Evolutionary conservation across 2,888 invertebrate genomes (phyloP), one percentile per base, ranked within the genome.

Genomic region (Tromatobia lineatoria): DNA sequence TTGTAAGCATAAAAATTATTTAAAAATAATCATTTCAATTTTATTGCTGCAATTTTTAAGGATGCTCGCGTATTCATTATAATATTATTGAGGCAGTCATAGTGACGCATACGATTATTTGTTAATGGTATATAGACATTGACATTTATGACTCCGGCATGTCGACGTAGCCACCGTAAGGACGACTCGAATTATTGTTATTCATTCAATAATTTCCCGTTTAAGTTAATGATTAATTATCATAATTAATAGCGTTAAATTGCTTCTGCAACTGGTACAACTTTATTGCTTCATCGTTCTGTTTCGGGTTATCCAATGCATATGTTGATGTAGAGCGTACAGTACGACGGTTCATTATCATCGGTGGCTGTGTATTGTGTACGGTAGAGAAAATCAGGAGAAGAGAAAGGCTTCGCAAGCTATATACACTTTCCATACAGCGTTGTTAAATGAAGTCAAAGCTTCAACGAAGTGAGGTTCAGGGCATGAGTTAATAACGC

Each of bases 401-500:
- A 50, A 73, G 67, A 61, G 71, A 57, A 66, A 66, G 54, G 57
- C 67, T 42, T 59, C 45, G 71, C 45, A 38, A 25, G 34, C 29
- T 69, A 64, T 79, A 50, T 70, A 75, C 45, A 70, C 70, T 73
- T 66, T 25, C 42, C 47, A 67, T 45, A 38, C 29, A 29, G 15
- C 29, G 59, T 25, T 71, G 75, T 70, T 76, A 38, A 61, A 80
- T 61, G 50, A 45, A 59, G 79, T 77, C 67, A 69, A 77, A 84
- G 80, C 83, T 84, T 70, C 76, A 69, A 84, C 74, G 69, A 70
- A 74, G 80, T 81, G 83, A 84, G 77, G 74, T 70, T 77, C 69
- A 25, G 45, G 67, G 80, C 69, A 78, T 77, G 80, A 78, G 83
- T 84, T 84, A 81, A 84, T 84, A 84, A 81, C 66, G 52, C 70